Conservation (phyloP, 1,140 invertebrate genomes). For the Hylaeus volcanicus region DNA sequence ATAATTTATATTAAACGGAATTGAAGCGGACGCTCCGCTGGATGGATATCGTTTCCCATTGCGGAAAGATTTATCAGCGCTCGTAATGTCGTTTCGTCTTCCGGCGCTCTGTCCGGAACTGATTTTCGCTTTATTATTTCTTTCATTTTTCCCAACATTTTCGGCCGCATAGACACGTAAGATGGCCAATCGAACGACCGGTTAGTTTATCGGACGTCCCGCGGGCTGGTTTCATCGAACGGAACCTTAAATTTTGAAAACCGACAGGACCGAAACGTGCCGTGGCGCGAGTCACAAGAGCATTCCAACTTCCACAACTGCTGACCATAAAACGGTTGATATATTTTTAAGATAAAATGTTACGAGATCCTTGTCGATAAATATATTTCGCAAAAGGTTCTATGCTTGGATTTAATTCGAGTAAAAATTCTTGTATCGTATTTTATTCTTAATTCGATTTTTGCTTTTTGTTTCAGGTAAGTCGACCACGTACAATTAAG, state of each 20-base stretch:
- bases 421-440: too few relatives aligned
- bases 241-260: slow-evolving; percentile 18
- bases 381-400: too few relatives aligned
- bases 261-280: not conserved
- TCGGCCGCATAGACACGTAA: not conserved
- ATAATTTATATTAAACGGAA: slow-evolving; percentile 52
- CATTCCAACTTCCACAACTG: too few relatives aligned
- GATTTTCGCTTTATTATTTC: slow-evolving; percentile 38
- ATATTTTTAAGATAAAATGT: too few relatives aligned
- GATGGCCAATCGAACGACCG: slow-evolving; percentile 20
- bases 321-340: too few relatives aligned
- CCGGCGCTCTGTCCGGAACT: not conserved
- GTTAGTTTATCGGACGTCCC: slow-evolving; percentile 4
- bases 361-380: too few relatives aligned
- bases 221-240: not conserved
- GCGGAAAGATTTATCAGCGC: slow-evolving; percentile 24
- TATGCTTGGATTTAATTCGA: too few relatives aligned
- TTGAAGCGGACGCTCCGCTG: slow-evolving; percentile 11
- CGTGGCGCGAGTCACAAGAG: too few relatives aligned
- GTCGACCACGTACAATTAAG: too few relatives aligned
- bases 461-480: too few relatives aligned
- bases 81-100: not conserved
- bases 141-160: not conserved
- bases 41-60: slow-evolving; percentile 1
- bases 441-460: too few relatives aligned